Conservation (phyloP, 1,140 invertebrate species). For the Mizuhopecten yessoensis region DNA sequence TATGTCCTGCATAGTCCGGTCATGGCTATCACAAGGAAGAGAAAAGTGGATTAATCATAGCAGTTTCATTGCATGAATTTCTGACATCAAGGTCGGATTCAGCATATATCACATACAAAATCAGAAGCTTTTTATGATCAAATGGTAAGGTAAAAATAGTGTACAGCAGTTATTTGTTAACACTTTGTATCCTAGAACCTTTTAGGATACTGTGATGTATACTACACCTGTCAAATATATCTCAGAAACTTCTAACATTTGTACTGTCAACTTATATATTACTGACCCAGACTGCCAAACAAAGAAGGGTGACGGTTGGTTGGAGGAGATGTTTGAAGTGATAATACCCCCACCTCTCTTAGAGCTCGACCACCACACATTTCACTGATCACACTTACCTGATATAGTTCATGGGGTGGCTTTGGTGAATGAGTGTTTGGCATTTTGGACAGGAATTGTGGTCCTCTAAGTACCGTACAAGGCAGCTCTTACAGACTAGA, state of each 20-base stretch:
- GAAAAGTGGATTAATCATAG: background rate
- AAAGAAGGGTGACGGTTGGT: too few relatives aligned
- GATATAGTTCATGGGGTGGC: slow-evolving; percentile 84
- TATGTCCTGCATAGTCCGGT: slow-evolving; percentile 99
- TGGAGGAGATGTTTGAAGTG: too few relatives aligned
- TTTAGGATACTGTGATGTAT: background rate
- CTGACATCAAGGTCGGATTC: too few relatives aligned
- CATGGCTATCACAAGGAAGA: slow-evolving; percentile 83
- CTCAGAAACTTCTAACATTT: too few relatives aligned
- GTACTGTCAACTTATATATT: too few relatives aligned
- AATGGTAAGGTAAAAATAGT: background rate
- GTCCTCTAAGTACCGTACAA: slow-evolving; percentile 83
- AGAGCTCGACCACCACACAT: too few relatives aligned
- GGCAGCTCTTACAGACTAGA: slow-evolving; percentile 83
- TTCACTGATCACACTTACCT: slow-evolving; percentile 72
- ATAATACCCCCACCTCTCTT: too few relatives aligned
- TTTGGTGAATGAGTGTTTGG: slow-evolving; percentile 84
- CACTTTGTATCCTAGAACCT: background rate
- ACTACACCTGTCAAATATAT: too few relatives aligned
- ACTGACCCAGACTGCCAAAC: too few relatives aligned
- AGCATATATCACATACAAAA: too few relatives aligned
- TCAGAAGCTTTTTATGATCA: too few relatives aligned
- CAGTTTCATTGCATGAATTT: too few relatives aligned
- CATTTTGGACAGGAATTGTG: slow-evolving; percentile 84
- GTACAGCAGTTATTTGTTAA: background rate